Base-by-base conservation (phyloP, 2,113 vertebrate species). In the Odontesthes bonariensis region DNA sequence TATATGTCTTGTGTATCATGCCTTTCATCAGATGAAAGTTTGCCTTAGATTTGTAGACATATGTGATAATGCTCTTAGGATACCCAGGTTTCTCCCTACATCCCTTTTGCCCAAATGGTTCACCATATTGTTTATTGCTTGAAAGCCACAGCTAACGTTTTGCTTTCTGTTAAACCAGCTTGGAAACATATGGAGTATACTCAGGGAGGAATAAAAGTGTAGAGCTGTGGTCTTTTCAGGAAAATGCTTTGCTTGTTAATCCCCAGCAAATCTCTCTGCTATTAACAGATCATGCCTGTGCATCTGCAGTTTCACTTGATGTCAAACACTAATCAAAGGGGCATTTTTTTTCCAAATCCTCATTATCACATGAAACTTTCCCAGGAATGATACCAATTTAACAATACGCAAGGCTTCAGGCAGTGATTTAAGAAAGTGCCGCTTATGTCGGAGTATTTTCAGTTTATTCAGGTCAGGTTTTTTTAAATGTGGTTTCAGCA, bases 1-100 rank as follows among this genome's bases (percentile, higher is more conserved):
- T 70, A 66, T 55, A n/a, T 31, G 44, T 33, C 22, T 10, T 46
- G 56, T 63, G 60, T 56, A 22, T 49, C 31, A 0, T 17, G 54
- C 54, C 75, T 85, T 85, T 71, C 85, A 85, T 67, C 76, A 65
- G 69, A 74, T 79, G 65, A 82, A 85, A 87, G 76, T 69, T 47
- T 5, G 51, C 0, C 22, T 82, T 3, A 68, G 51, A 77, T 79
- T 84, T 82, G 63, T 51, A 58, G 59, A 82, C 59, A 67, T 65
- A 52, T 1, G 42, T 77, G 72, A 69, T 61, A 53, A 65, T 23
- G 68, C 75, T 79, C 63, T 51, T 52, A 63, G 55, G 51, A 46
- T 52, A 80, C 40, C 51, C 19, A 38, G 54, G 42, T 68, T 69
- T 71, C 58, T 54, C 52, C 67, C 53, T 12, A 46, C 52, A 4